phyloP scores from a whole-genome alignment of 1,140 invertebrate species.

The Magallana ariakensis region DNA sequence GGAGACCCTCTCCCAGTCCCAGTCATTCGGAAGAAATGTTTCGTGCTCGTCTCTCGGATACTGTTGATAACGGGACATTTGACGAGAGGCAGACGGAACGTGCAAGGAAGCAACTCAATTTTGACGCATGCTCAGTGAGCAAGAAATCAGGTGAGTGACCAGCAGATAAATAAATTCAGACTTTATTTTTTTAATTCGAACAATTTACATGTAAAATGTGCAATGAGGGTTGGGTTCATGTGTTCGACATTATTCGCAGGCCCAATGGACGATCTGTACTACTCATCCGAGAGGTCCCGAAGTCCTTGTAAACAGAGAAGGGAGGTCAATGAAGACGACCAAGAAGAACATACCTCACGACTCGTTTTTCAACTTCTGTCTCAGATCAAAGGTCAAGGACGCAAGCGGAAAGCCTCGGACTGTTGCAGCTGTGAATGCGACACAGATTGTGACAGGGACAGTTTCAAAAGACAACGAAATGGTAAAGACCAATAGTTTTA shows the following conservation, averaged over 20 bases:
- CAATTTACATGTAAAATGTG: no score
- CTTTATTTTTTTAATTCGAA: not conserved
- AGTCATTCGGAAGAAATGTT: constrained; percentile 7
- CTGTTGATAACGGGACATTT: constrained; percentile 32
- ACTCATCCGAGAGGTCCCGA: constrained; percentile 21
- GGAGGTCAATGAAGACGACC: constrained; percentile 23
- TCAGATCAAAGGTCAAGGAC: constrained; percentile 6
- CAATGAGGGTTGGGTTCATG: no score
- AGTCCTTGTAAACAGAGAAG: constrained; percentile 30
- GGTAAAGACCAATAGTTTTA: not conserved
- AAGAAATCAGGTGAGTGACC: not conserved
- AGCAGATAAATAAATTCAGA: not conserved
- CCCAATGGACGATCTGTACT: constrained; percentile 10
- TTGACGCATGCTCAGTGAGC: constrained; percentile 28
- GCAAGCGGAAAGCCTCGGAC: constrained; percentile 15
- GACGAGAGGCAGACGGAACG: constrained; percentile 7
- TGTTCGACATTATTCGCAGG: not conserved
- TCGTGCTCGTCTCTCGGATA: not conserved
- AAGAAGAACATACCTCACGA: not conserved
- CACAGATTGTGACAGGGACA: constrained; percentile 6
- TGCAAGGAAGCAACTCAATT: not conserved
- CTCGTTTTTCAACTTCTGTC: constrained; percentile 17
- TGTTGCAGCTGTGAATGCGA: constrained; percentile 31
- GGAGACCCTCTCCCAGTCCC: constrained; percentile 4
- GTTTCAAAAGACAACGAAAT: constrained; percentile 38